These are phyloP conservation scores for Julus scanicus DNA, from an alignment of 2,888 invertebrate genomes.

Conservation along the genomic window DNA sequence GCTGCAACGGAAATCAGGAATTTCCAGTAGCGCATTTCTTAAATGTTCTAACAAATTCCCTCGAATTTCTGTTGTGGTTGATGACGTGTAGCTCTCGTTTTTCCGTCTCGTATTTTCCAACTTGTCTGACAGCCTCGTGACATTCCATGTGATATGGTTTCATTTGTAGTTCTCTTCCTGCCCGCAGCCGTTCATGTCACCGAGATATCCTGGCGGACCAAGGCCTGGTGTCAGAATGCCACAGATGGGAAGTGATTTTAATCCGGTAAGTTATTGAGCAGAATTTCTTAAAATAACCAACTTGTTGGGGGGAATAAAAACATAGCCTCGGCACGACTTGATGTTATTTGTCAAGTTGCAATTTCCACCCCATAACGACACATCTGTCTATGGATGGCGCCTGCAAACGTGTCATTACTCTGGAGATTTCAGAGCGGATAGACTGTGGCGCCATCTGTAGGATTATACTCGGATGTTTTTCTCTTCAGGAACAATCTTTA, in stretches of 20 bases:
- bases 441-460: too few species aligned
- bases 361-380: too few species aligned
- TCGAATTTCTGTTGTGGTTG: background rate
- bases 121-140: constrained; percentile 30
- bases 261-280: constrained; percentile 75
- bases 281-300: background rate
- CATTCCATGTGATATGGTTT: constrained; percentile 41
- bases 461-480: too few species aligned
- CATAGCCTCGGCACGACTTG: too few species aligned
- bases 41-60: background rate
- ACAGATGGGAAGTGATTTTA: constrained; percentile 93
- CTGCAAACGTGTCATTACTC: too few species aligned
- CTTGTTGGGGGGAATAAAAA: too few species aligned
- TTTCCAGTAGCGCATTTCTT: background rate
- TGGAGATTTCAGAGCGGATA: too few species aligned
- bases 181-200: constrained; percentile 90
- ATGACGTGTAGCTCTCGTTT: constrained; percentile 16
- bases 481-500: too few species aligned
- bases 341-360: too few species aligned
- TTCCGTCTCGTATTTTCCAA: constrained; percentile 44
- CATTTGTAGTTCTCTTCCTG: constrained; percentile 54
- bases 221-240: constrained; percentile 94
- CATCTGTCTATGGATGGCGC: too few species aligned
- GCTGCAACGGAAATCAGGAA: background rate
- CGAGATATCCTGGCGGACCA: constrained; percentile 93